Base-by-base conservation (phyloP, 1,140 invertebrate genomes). In the Microvelia longipes region DNA sequence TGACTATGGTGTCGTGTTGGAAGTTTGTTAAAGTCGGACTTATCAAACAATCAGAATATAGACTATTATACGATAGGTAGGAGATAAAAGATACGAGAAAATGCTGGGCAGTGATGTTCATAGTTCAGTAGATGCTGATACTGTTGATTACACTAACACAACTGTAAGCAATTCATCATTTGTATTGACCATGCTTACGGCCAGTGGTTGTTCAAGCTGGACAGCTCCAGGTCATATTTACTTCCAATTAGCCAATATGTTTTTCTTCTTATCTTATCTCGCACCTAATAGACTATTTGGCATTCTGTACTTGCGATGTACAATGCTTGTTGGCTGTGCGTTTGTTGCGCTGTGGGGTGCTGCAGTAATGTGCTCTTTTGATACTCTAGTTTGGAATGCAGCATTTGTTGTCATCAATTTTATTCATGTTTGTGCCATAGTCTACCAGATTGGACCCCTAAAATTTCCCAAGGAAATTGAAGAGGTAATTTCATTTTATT, bases 401-500 rank as follows among this genome's bases (percentile, higher is more conserved):
- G 84, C 87, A 60, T 93, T 93, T 80, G 84, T 92, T 75, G 80
- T 85, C 73, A 88, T 94, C 77, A 94, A 94, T 81, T 85, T 90
- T 73, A 80, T 92, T 74, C 91, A 94, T 80, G 85, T 92, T 71
- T 83, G 88, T 74, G 84, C 89, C 73, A 85, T 93, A 73, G 85
- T 93, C 73, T 93, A 90, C 81, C 86, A 87, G 73, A 82, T 94
- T 75, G 83, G 90, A 75, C 91, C 91, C 14, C 87, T 93, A 71
- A 88, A 87, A 77, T 93, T 94, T 77, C 86, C 90, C 70, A 87
- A 87, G 76, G 91, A 93, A 80, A 86, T 94, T 74, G 91, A 93
- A 80, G 88, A 90, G 84, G 89, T 90, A 79, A 83, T 79, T n/a
- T 24, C 2, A 29, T 19, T 28, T 66, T 25, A 60, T 11, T 60